Base-by-base conservation (phyloP, 2,113 vertebrate genomes). In the Cygnus buccinator region DNA sequence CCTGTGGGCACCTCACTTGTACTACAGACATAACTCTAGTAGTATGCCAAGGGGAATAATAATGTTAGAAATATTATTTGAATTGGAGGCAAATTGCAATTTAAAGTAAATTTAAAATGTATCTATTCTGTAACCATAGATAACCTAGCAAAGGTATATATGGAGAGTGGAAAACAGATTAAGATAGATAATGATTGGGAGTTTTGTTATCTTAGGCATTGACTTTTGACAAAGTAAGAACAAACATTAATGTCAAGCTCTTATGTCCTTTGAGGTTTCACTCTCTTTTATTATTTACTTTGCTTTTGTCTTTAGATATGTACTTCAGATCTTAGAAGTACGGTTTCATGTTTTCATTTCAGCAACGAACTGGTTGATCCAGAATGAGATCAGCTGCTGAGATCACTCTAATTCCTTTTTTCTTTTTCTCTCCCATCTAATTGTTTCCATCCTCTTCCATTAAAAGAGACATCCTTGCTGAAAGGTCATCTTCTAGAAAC, bases 81-180 rank as follows among this genome's bases (percentile, higher is more conserved):
- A 89, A 72, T 61, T 84, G 57, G 67, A 87, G 11, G 11, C 58
- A 89, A 52, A 50, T 43, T 58, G 93, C 35, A 87, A 68, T 90
- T 83, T 68, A 63, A 62, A 63, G 31, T 63, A 72, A 87, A 92
- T 84, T 55, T 95, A 48, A 84, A 81, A 55, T 71, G 10, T 84
- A 35, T 75, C 46, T 43, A 2, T 44, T 48, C n/a, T 37, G 31
- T 78, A 68, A 84, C 55, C n/a, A 14, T 12, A 84, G 52, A 39
- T 33, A 48, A 29, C 70, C 54, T 75, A n/a, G 28, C 50, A 59
- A 46, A 80, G 59, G 20, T 28, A 57, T 65, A 8, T 43, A 58
- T 46, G 37, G 61, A 62, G 39, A 63, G 5, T 16, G 10, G 13
- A 48, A 75, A 85, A 48, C 20, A 8, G 35, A 73, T 66, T 75